These are phyloP conservation scores for Xanthia icteritia DNA, from an alignment of 2,888 invertebrate species.

Conservation along the genomic window DNA sequence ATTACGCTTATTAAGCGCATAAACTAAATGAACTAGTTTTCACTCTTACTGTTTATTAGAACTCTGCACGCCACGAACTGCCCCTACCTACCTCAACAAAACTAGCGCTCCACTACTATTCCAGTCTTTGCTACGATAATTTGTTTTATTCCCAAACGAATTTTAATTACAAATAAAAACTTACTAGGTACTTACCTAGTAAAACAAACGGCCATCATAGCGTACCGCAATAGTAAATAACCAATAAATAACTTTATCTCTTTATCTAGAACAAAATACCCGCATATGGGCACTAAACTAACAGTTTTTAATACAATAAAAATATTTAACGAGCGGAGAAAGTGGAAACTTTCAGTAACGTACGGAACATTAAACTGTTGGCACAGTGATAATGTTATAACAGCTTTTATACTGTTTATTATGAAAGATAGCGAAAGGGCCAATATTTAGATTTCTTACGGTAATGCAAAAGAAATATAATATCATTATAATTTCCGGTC, in stretches of 20 bases:
- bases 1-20: neutral
- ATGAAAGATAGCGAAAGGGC: conserved; percentile 13
- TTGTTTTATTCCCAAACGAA: neutral
- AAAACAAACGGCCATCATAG: neutral
- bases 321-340: conserved; percentile 51
- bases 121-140: neutral
- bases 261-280: conserved; percentile 38
- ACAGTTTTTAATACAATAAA: conserved; percentile 41
- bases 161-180: conserved; percentile 1
- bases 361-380: conserved; percentile 41
- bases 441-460: neutral
- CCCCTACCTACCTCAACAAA: conserved; percentile 50
- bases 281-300: conserved; percentile 25
- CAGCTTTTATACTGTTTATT: neutral
- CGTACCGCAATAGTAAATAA: neutral
- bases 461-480: neutral
- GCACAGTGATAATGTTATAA: conserved; percentile 22
- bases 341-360: conserved; percentile 51
- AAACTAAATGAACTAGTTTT: conserved; percentile 22
- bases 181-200: too few species aligned
- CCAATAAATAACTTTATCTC: conserved; percentile 14
- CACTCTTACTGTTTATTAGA: conserved; percentile 16
- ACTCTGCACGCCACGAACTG: conserved; percentile 30
- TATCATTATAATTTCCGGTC: neutral
- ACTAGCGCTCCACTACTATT: neutral